Base-by-base conservation (phyloP, 2,888 invertebrate genomes). In the Apeira syringaria region DNA sequence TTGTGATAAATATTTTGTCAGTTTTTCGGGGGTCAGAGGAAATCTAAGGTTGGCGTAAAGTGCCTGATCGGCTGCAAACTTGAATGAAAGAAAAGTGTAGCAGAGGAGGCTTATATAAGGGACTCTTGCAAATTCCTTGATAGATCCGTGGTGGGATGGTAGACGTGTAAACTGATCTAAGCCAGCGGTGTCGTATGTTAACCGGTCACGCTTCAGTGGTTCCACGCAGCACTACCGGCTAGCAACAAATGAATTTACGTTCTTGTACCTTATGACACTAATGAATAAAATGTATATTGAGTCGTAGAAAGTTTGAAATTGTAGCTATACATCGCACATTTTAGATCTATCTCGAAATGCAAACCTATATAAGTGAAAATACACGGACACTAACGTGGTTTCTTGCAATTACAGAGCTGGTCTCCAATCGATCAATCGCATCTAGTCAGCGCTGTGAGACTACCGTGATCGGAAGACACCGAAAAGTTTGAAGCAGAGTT, bases 391-490 rank as follows among this genome's bases (percentile, higher is more conserved):
- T 81, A 67, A 78, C 76, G 75, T 53, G 77, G 75, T 77, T 81
- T 80, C 74, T 52, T 75, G 69, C 65, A 56, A 70, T 80, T 74
- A 64, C 79, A 81, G 79, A 73, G 58, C 63, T 57, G 73, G 63
- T 59, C 54, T 59, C 54, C 57, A 52, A 57, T 62, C 59, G 49
- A 43, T 66, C 71, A 74, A 65, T 71, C 65, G 64, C 57, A 60
- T 63, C 44, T 55, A 61, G 64, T 57, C 56, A 53, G 63, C 37
- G 47, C 51, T 35, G 58, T 53, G 59, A 60, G 53, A 65, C 71
- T 64, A 59, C 56, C 51, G 55, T 45, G 28, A 53, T 11, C 32
- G 25, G 31, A 51, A 37, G 32, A 2, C 18, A 7, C 2, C 15
- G 11, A 37, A 10, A 12, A n/a, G 17, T 25, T 8, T 18, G 8